Base-by-base conservation (phyloP, 2,797 vertebrate species). In the Semotilus atromaculatus region DNA sequence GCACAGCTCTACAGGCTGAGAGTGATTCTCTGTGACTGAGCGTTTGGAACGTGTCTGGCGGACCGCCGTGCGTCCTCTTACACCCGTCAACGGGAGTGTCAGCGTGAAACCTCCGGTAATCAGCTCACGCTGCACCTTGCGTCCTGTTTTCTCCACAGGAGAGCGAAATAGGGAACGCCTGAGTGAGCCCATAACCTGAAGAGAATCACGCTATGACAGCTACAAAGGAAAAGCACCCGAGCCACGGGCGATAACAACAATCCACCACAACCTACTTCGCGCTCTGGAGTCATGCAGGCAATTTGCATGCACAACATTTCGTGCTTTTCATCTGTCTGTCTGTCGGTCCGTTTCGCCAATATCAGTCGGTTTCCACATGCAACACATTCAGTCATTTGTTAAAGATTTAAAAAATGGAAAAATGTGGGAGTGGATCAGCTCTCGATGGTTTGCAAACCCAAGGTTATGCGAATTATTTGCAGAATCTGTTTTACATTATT, bases 91-190 rank as follows among this genome's bases (percentile, higher is more conserved):
- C 75, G 31, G 43, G n/a, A 43, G 53, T 31, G 75, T 34, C 58
- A 74, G 75, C 45, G 67, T 71, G 83, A 19, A 58, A 82, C 70
- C 68, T 73, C 66, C 66, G 53, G 66, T 81, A 84, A 81, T 80
- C 60, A 72, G 81, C 70, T 88, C 84, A 43, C 70, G 7, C 68
- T 77, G 85, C 71, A 60, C 79, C 40, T 26, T 40, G 58, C 66
- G 70, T 70, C 72, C 84, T 73, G 29, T 85, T 64, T 81, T 77
- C 74, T 80, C 81, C 70, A 82, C 80, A 31, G 77, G 75, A 81
- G 36, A 38, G n/a, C 19, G 16, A 55, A 70, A 70, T 26, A 36
- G 66, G 48, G 14, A 80, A 77, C 31, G 83, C 75, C 58, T 36
- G 76, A 62, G 31, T 29, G 45, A 67, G 58, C 75, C 13, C 68